Conservation (phyloP, 2,113 vertebrate genomes). For the Channa argus region DNA sequence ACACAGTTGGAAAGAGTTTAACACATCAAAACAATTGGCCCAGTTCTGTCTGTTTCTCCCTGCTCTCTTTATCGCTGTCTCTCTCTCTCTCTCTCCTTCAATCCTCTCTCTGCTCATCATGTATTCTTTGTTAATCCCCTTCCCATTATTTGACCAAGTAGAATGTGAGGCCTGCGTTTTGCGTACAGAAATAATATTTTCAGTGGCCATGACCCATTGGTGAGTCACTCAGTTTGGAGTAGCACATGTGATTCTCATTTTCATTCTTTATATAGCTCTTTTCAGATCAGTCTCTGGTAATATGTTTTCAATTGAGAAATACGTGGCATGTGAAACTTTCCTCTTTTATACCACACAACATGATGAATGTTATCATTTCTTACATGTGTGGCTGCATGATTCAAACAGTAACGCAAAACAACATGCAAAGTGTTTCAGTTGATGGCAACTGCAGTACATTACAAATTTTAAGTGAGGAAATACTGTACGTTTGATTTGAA, state of each 20-base stretch:
- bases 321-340: constrained; percentile 8
- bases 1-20: constrained; percentile 63
- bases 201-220: constrained; percentile 71
- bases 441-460: no score
- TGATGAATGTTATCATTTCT: no score
- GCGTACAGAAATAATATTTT: constrained; percentile 70
- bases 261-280: constrained; percentile 53
- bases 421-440: no score
- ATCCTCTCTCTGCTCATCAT: constrained; percentile 71
- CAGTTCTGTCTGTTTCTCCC: constrained; percentile 75
- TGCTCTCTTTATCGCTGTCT: constrained; percentile 59
- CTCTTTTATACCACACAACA: no score
- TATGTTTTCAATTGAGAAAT: constrained; percentile 62
- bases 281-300: constrained; percentile 61
- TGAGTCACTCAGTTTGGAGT: constrained; percentile 67
- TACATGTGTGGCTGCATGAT: no score
- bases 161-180: constrained; percentile 56
- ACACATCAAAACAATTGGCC: constrained; percentile 76
- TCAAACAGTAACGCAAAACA: no score
- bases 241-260: constrained; percentile 56
- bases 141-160: constrained; percentile 71
- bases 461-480: no score
- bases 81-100: constrained; percentile 69
- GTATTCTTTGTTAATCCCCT: constrained; percentile 77
- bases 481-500: no score